These are phyloP conservation scores for Heliocidaris erythrogramma DNA, from an alignment of 35 echinoderm and acorn worm species.

Conservation along the genomic window DNA sequence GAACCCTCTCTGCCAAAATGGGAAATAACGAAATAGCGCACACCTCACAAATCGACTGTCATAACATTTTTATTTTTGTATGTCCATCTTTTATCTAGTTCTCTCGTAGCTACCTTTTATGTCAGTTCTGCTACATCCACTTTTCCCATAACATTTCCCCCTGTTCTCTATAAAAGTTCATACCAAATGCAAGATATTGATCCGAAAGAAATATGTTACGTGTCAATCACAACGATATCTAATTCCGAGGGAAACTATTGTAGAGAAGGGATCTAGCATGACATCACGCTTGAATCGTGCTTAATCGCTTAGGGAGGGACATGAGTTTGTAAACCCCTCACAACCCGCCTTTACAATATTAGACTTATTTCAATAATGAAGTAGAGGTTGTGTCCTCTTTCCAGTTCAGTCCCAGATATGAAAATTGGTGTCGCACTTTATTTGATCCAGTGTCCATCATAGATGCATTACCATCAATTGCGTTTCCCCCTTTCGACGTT, in stretches of 20 bases:
- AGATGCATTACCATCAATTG: slow-evolving; percentile 24
- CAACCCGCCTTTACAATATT: background rate
- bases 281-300: background rate
- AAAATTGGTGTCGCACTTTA: slow-evolving; percentile 3
- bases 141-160: too few species aligned
- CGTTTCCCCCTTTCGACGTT: slow-evolving; percentile 15
- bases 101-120: too few species aligned
- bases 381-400: background rate
- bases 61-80: too few species aligned
- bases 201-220: background rate
- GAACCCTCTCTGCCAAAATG: too few species aligned
- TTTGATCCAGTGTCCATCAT: slow-evolving; percentile 21
- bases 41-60: too few species aligned
- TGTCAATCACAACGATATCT: background rate
- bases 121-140: background rate
- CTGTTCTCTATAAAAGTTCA: too few species aligned
- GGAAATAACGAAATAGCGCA: too few species aligned
- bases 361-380: slow-evolving; percentile 13
- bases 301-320: background rate
- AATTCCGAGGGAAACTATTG: background rate
- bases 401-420: background rate
- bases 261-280: background rate
- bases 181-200: background rate
- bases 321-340: background rate
- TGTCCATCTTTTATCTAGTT: too few species aligned